phyloP scores from a whole-genome alignment of 2,888 invertebrate species.

The Pterobdella sp. region DNA sequence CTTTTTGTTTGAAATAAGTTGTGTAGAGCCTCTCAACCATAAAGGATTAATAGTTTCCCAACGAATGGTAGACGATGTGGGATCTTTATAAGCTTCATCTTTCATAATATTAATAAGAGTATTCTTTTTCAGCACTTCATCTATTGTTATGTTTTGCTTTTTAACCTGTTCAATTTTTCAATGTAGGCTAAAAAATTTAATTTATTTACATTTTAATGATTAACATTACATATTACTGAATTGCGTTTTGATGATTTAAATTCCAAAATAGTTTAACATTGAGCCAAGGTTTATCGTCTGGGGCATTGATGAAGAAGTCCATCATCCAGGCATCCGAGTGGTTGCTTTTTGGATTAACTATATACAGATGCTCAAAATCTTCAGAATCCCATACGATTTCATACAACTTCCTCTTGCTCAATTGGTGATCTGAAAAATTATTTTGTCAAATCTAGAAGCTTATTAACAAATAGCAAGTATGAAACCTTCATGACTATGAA shows the following conservation, averaged over 20 bases:
- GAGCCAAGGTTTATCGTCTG: slow-evolving; percentile 23
- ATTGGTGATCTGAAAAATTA: slow-evolving; percentile 32
- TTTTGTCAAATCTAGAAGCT: background rate
- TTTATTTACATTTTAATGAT: too few relatives aligned
- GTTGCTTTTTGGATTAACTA: background rate
- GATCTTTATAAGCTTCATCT: slow-evolving; percentile 32
- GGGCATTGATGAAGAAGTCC: slow-evolving; percentile 36
- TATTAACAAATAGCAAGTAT: too few relatives aligned
- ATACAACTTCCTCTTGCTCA: slow-evolving; percentile 33
- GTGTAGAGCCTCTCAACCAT: slow-evolving; percentile 33
- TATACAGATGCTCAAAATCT: slow-evolving; percentile 36
- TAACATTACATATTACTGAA: too few relatives aligned
- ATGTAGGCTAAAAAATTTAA: too few relatives aligned
- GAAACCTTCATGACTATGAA: slow-evolving; percentile 39
- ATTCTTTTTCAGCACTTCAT: slow-evolving; percentile 31
- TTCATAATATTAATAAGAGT: slow-evolving; percentile 32
- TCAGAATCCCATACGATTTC: slow-evolving; percentile 35
- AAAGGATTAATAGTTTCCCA: slow-evolving; percentile 35
- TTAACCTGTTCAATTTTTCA: too few relatives aligned
- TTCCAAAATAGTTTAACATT: too few relatives aligned
- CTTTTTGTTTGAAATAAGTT: slow-evolving; percentile 34
- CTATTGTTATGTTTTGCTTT: slow-evolving; percentile 22
- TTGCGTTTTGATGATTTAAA: too few relatives aligned
- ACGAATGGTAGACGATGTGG: slow-evolving; percentile 33
- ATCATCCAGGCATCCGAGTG: slow-evolving; percentile 31